A percentile compares a stretch with the other conserved stretches of the same genome.
Evolutionary conservation across 2,797 vertebrate genomes (phyloP).

Genomic region (Rallus crepitans): DNA sequence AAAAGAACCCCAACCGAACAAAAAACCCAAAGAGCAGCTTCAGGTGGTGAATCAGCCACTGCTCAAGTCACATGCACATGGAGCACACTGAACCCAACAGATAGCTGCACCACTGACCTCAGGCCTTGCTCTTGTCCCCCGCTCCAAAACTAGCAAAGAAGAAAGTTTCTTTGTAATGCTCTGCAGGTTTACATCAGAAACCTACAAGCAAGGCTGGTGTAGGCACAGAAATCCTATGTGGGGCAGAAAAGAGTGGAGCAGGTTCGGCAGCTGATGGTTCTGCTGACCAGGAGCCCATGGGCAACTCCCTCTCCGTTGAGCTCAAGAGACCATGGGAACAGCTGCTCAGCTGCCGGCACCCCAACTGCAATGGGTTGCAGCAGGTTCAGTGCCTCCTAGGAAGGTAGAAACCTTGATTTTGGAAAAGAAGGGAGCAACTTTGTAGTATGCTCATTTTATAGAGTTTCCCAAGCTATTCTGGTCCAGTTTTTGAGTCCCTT

Average conservation of each 20-base stretch:
- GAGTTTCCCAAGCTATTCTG: background rate
- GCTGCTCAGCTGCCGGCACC: rapidly evolving
- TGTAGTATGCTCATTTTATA: background rate
- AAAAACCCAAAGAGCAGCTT: background rate
- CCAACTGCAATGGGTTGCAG: background rate
- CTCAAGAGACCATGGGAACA: rapidly evolving
- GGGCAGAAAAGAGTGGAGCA: rapidly evolving
- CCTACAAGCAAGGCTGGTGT: background rate
- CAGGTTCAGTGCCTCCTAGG: background rate
- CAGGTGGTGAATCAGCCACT: background rate
- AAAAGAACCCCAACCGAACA: background rate
- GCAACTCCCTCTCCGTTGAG: background rate
- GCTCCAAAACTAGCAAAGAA: background rate
- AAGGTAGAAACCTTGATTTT: background rate
- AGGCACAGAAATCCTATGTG: background rate
- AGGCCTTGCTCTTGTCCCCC: background rate
- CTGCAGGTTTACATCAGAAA: background rate
- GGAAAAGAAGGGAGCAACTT: background rate
- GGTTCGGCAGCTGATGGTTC: background rate
- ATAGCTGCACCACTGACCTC: background rate
- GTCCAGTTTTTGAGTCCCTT: background rate
- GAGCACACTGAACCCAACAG: background rate
- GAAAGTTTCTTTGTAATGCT: background rate
- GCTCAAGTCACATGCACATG: background rate
- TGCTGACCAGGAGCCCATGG: rapidly evolving